phyloP scores from a whole-genome alignment of 1,140 invertebrate genomes.

The Dufourea novaeangliae region DNA sequence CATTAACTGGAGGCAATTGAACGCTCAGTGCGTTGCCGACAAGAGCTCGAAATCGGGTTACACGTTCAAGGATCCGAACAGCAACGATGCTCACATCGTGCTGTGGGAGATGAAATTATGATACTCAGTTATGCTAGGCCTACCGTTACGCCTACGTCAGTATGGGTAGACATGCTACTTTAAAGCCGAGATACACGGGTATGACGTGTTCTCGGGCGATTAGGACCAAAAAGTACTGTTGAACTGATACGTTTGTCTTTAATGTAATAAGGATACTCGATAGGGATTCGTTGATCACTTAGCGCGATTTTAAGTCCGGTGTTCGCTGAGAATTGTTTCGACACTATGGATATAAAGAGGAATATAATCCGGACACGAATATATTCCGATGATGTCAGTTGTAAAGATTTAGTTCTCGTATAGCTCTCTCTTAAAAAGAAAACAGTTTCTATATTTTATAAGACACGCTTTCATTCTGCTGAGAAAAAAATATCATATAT shows the following conservation, averaged over 20 bases:
- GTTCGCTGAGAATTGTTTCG: slow-evolving; percentile 11
- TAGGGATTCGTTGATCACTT: slow-evolving; percentile 37
- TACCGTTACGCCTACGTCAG: slow-evolving; percentile 23
- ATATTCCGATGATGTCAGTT: not conserved
- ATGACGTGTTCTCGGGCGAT: slow-evolving; percentile 23
- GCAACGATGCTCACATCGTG: slow-evolving; percentile 92
- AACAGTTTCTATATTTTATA: slow-evolving; percentile 28
- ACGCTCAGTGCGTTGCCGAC: slow-evolving; percentile 71
- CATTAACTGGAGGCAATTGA: slow-evolving; percentile 88
- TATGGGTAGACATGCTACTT: slow-evolving; percentile 41
- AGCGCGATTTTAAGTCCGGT: slow-evolving; percentile 30
- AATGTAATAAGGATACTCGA: slow-evolving; percentile 30
- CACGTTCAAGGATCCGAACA: slow-evolving; percentile 83
- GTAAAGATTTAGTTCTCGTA: slow-evolving; percentile 22
- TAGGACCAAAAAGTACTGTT: slow-evolving; percentile 58
- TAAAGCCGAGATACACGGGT: slow-evolving; percentile 14
- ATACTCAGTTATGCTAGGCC: slow-evolving; percentile 71
- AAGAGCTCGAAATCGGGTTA: slow-evolving; percentile 75
- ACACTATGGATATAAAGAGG: not conserved
- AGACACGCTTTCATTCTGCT: slow-evolving; percentile 25
- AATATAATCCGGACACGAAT: not conserved
- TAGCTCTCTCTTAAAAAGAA: slow-evolving; percentile 44
- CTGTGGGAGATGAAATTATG: slow-evolving; percentile 95
- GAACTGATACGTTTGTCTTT: slow-evolving; percentile 39
- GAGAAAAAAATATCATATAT: slow-evolving; percentile 21